Evolutionary conservation across 2,888 invertebrate genomes (phyloP).

Genomic region (Yponomeuta cagnagella): DNA sequence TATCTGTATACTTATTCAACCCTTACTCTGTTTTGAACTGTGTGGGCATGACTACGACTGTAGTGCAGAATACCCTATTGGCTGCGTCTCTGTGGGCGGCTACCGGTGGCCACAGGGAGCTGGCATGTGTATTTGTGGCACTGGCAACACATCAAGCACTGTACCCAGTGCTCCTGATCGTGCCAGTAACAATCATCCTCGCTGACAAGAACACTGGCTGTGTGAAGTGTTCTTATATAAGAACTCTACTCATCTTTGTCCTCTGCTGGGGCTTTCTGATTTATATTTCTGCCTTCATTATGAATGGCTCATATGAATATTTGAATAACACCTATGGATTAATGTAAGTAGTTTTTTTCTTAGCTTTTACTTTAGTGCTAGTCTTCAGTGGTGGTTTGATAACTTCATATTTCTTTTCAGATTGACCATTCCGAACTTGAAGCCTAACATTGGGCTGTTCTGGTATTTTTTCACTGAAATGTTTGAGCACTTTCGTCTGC

Average conservation of each 20-base stretch:
- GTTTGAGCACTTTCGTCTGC: conserved; percentile 97
- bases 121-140: conserved; percentile 82
- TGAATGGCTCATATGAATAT: conserved; percentile 79
- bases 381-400: background rate
- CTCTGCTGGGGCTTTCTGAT: conserved; percentile 73
- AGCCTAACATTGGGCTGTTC: conserved; percentile 97
- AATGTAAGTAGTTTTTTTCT: conserved; percentile 77
- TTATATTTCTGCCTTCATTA: conserved; percentile 77
- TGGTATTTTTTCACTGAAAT: conserved; percentile 99
- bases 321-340: conserved; percentile 86
- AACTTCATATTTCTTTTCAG: conserved; percentile 65
- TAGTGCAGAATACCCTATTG: conserved; percentile 90
- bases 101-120: conserved; percentile 76
- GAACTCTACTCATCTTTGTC: conserved; percentile 70
- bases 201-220: conserved; percentile 71
- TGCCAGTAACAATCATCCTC: conserved; percentile 86
- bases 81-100: conserved; percentile 83
- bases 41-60: conserved; percentile 91
- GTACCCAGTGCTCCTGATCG: conserved; percentile 87
- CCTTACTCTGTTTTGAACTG: conserved; percentile 92
- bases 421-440: conserved; percentile 92
- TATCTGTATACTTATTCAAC: conserved; percentile 89
- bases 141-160: conserved; percentile 88
- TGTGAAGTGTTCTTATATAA: conserved; percentile 62
- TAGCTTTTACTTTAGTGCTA: background rate